These are phyloP conservation scores for Zosterops hypoxanthus DNA, from an alignment of 2,113 vertebrate species.

Conservation along the genomic window DNA sequence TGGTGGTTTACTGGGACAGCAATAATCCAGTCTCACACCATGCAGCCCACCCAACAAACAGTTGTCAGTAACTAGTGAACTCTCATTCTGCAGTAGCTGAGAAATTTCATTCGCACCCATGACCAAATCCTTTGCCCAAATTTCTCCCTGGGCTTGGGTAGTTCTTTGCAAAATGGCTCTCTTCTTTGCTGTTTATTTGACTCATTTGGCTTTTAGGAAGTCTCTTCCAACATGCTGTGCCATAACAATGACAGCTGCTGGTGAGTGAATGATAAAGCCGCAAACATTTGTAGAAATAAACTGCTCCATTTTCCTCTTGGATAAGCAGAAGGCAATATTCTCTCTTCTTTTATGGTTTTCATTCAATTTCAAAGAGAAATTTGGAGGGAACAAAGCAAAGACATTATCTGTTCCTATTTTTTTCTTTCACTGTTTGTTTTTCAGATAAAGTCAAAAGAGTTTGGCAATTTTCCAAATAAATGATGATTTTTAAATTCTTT, in stretches of 20 bases:
- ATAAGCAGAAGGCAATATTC: neutral
- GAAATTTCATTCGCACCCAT: accelerated
- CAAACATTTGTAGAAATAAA: neutral
- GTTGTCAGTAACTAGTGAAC: neutral
- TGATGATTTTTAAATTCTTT: neutral
- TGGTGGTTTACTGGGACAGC: neutral
- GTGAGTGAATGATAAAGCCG: neutral
- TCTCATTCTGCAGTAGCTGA: neutral
- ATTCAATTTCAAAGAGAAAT: neutral
- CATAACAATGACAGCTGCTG: neutral
- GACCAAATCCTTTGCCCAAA: neutral
- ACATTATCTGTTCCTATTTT: neutral
- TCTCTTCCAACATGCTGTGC: neutral
- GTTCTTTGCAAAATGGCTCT: neutral
- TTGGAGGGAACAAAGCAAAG: neutral
- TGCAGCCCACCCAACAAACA: neutral
- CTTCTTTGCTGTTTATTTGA: neutral
- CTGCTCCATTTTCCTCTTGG: neutral
- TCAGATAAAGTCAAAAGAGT: neutral
- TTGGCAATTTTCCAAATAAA: neutral
- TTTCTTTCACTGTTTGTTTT: neutral
- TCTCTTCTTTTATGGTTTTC: neutral
- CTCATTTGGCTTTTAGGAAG: neutral
- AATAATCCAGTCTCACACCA: neutral
- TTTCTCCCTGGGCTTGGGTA: neutral